Evolutionary conservation across 64 coral and sea anemone species (phyloP), one percentile per base, ranked within the genome.

Genomic region (Acropora tenuis): DNA sequence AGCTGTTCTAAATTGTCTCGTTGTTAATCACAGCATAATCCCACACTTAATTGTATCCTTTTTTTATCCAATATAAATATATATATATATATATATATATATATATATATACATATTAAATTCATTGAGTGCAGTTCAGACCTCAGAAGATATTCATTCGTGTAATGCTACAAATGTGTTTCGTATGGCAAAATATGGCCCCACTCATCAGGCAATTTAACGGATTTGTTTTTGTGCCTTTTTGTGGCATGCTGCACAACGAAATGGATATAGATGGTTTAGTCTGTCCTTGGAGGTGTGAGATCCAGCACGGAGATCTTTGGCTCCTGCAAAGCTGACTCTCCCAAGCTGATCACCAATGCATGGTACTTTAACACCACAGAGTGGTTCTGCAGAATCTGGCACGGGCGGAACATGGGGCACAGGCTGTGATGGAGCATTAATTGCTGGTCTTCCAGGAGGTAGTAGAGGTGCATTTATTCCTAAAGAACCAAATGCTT

Each of bases 231-330:
- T n/a, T n/a, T n/a, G n/a, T n/a, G n/a, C n/a, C 49, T 92, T 92
- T 87, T 82, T 77, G 74, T 92, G 82, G 75, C 76, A 92, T 16
- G 47, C 90, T 10, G 11, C 83, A 78, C 48, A 50, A 3, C 76
- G 55, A 67, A 87, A 92, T 30, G 90, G 90, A 74, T 92, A 92
- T 30, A 92, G 44, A 76, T 92, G 90, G 73, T 92, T 81, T 44
- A 92, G 52, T 74, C 90, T 75, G 41, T 92, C 78, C 73, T 74
- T 92, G 50, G 48, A 19, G 15, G 80, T 76, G 47, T 92, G 90
- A 18, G 78, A 48, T 40, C 90, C 90, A 20, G 69, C 40, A 40
- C 90, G 50, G 0, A 85, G 80, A 74, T 91, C 80, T 58, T 92
- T 92, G 41, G 90, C 71, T 18, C 90, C 90, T 59, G 90, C 90